Evolutionary conservation across 2,888 invertebrate genomes (phyloP).

Genomic region (Sesamia inferens): DNA sequence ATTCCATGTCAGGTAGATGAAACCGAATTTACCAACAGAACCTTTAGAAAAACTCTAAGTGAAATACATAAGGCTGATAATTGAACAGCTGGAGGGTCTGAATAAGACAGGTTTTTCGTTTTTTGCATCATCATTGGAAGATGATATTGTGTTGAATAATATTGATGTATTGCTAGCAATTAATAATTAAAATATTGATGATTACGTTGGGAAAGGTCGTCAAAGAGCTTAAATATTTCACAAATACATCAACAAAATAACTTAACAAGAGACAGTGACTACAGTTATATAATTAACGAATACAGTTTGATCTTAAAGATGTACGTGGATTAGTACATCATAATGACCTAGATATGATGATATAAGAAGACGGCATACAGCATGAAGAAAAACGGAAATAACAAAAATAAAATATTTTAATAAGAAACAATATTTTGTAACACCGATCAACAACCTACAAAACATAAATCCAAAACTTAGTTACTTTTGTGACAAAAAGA

Average conservation of each 20-base stretch:
- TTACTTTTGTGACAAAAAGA: conserved; percentile 1
- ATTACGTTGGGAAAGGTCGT: conserved; percentile 27
- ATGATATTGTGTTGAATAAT: conserved; percentile 55
- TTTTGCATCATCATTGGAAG: conserved; percentile 57
- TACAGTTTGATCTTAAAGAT: too few species aligned
- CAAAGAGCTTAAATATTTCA: conserved; percentile 2
- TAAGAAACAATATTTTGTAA: neutral
- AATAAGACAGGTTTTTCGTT: conserved; percentile 18
- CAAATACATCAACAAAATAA: neutral
- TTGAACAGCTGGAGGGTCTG: conserved; percentile 1
- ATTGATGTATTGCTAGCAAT: conserved; percentile 52
- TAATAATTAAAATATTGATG: conserved; percentile 49
- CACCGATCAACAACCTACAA: neutral
- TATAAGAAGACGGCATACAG: too few species aligned
- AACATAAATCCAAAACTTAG: neutral
- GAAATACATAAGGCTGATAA: conserved; percentile 15
- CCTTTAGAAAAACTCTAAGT: neutral
- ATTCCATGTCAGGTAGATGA: conserved; percentile 43
- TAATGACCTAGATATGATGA: too few species aligned
- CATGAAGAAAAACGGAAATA: neutral
- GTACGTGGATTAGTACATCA: too few species aligned
- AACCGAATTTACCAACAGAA: conserved; percentile 18
- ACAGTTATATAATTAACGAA: neutral
- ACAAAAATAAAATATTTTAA: neutral
- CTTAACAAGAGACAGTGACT: neutral